A percentile compares a stretch with the other conserved stretches of the same genome.
Evolutionary conservation across 2,888 invertebrate genomes (phyloP).

Genomic region (Aphidius colemani): DNA sequence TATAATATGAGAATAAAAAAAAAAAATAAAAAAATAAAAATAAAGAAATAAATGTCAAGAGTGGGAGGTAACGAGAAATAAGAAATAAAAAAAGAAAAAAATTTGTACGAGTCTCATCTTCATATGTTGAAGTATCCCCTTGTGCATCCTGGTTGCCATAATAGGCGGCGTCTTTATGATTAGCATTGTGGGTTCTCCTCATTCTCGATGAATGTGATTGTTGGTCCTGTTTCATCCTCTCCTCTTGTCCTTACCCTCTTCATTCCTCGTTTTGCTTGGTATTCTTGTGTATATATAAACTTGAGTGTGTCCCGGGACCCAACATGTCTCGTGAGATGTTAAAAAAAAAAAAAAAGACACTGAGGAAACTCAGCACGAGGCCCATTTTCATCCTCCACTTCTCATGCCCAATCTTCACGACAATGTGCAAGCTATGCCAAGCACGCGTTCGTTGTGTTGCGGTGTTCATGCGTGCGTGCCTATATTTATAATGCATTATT

Average conservation of each 20-base stretch:
- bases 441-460: slow-evolving; percentile 55
- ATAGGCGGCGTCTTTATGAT: slow-evolving; percentile 60
- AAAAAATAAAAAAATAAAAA: slow-evolving; percentile 3
- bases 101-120: slow-evolving; percentile 18
- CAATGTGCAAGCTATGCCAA: slow-evolving; percentile 57
- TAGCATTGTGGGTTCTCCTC: slow-evolving; percentile 55
- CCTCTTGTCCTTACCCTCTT: slow-evolving; percentile 41
- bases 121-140: slow-evolving; percentile 18
- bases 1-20: slow-evolving; percentile 3
- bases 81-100: neutral
- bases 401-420: slow-evolving; percentile 50
- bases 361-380: slow-evolving; percentile 35
- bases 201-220: slow-evolving; percentile 58
- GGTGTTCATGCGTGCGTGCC: slow-evolving; percentile 47
- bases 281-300: slow-evolving; percentile 24
- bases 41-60: neutral
- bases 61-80: slow-evolving; percentile 9
- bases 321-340: slow-evolving; percentile 9
- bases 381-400: slow-evolving; percentile 36
- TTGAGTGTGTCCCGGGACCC: slow-evolving; percentile 11
- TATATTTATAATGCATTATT: slow-evolving; percentile 59
- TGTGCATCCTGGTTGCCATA: slow-evolving; percentile 46
- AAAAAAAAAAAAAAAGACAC: no score
- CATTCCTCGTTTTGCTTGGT: slow-evolving; percentile 31
- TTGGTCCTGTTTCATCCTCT: slow-evolving; percentile 50